Percentiles rank a stretch among this genome's conserved stretches.
These are phyloP conservation scores for Boleophthalmus pectinirostris DNA, from an alignment of 2,113 vertebrate species.

Conservation along the genomic window DNA sequence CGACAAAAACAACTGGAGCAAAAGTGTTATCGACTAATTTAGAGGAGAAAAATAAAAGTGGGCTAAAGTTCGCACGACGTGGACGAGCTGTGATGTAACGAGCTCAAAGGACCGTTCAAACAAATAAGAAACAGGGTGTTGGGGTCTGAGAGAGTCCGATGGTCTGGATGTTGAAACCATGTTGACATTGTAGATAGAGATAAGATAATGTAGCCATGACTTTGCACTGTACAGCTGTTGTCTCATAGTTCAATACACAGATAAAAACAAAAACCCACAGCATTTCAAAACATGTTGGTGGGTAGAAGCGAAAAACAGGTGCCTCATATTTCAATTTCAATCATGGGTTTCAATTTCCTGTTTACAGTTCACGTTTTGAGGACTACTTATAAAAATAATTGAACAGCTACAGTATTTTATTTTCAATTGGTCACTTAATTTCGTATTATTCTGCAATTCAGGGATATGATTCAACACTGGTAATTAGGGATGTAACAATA, in stretches of 20 bases:
- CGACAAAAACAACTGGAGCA: background rate
- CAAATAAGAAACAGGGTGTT: background rate
- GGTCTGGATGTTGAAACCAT: background rate
- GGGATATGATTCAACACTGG: too few relatives aligned
- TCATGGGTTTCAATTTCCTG: too few relatives aligned
- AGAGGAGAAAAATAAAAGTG: conserved; percentile 18
- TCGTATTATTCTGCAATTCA: too few relatives aligned
- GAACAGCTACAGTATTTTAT: too few relatives aligned
- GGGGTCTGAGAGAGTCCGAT: background rate
- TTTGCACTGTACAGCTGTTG: background rate
- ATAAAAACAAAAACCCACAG: background rate
- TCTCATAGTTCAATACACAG: background rate
- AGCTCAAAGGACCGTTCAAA: background rate
- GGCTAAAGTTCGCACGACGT: conserved; percentile 31
- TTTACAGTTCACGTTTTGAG: too few relatives aligned
- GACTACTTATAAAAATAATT: too few relatives aligned
- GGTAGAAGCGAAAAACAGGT: background rate
- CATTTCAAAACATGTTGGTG: background rate
- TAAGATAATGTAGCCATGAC: background rate
- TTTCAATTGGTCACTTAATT: too few relatives aligned
- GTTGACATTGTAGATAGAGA: background rate
- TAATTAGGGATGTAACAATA: too few relatives aligned
- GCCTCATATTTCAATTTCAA: too few relatives aligned
- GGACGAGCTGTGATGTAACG: background rate
- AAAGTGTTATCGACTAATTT: conserved; percentile 1